Evolutionary conservation across 2,797 vertebrate genomes (phyloP), one percentile per base, ranked within the genome.

Genomic region (Fringilla coelebs): DNA sequence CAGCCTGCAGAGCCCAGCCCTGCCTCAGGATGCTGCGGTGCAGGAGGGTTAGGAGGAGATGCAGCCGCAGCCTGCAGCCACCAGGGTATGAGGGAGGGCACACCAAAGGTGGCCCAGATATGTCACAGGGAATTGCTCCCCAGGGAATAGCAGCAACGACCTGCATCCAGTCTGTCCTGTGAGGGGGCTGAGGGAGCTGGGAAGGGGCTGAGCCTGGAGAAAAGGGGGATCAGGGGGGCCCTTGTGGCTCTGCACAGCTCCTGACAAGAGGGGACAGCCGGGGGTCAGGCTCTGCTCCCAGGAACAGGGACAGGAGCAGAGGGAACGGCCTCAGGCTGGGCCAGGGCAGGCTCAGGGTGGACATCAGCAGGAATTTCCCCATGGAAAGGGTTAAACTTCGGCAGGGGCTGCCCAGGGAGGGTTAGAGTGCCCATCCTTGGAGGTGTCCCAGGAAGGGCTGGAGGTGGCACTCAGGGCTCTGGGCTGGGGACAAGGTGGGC

Each of bases 361-460:
- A 20, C 28, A 52, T 0, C 18, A 11, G 54, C 1, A n/a, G 0
- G 38, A 45, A 45, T 28, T 60, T n/a, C 1, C 0, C 2, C 1
- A 20, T n/a, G n/a, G 55, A 38, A 46, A 38, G 13, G n/a, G 54
- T 17, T 24, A 38, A 24, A 19, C 10, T 9, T 17, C 20, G 9
- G 63, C 2, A 61, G 20, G 24, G 24, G 40, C 55, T 61, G 17
- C 55, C 20, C 9, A 40, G 57, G 17, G 49, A 70, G 14, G 1
- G 31, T 25, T 77, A 65, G 17, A 18, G 34, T 46, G 5, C 11
- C 48, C 13, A 20, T 31, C 9, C 20, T 48, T 62, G 34, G 9
- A 40, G 63, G 11, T 46, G 46, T 14, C 40, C 55, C 4, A 6
- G 55, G 10, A 52, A n/a, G 6, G 12, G 5, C 81, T 43, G 71